Evolutionary conservation across 2,888 invertebrate species (phyloP), one percentile per base, ranked within the genome.

Genomic region (Omphaloscelis lunosa): DNA sequence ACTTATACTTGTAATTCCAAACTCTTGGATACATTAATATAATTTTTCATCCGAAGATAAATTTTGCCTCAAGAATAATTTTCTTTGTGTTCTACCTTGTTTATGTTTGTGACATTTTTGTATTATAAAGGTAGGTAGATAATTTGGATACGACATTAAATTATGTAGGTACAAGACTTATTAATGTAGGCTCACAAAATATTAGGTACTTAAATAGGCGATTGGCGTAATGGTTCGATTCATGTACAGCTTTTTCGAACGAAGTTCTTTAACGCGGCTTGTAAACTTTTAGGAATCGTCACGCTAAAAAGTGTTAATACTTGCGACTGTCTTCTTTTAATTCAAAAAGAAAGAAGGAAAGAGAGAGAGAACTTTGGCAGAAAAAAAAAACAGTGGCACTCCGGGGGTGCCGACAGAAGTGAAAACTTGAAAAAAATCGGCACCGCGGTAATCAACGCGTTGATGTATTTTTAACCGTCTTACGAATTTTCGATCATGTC

Each of bases 61-160:
- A 67, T 23, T 62, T 76, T 41, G 56, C 23, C 23, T 12, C 15
- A 77, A 77, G 77, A 82, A 68, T 63, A 58, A 79, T 45, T 67
- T 77, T 67, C 67, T 53, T 82, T 79, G 82, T 79, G 45, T 29
- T 58, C 62, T 41, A 51, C 5, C 41, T 61, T 82, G 27, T 61
- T 78, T 61, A 17, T 83, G 80, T 59, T 78, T 66, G 79, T 80
- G 80, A 78, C 83, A 83, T 78, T 78, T 80, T 71, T 56, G 34
- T 80, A 53, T 79, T 78, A 65, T 23, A 72, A 78, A 69, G 34
- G 70, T 83, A 63, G 66, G 59, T 23, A 48, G 61, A 63, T 75
- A 62, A 67, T 82, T 63, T 67, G 27, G 45, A 15, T 34, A n/a
- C 34, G 9, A 66, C 61, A 80, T 82, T 62, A 82, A 67, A 63